phyloP scores from a whole-genome alignment of 2,113 vertebrate genomes.

The Mugil cephalus region DNA sequence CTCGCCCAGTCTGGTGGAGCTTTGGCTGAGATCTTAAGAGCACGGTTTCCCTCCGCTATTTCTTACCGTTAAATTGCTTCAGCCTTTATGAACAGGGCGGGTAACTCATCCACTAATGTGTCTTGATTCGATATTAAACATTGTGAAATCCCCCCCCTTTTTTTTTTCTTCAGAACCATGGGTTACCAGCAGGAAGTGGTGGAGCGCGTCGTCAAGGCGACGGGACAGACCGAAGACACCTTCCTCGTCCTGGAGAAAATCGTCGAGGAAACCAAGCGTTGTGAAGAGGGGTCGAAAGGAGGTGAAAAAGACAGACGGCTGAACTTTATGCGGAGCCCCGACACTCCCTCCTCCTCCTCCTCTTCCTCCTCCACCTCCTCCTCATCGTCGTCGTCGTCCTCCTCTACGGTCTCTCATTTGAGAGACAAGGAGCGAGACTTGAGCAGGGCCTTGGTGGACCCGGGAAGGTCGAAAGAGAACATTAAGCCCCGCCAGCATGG shows the following conservation, averaged over 20 bases:
- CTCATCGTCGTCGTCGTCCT: conserved; percentile 6
- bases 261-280: conserved; percentile 87
- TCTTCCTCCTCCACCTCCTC: conserved; percentile 38
- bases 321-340: conserved; percentile 44
- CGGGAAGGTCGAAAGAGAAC: conserved; percentile 76
- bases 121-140: too few species aligned
- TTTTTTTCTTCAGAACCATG: conserved; percentile 87
- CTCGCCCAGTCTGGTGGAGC: too few species aligned
- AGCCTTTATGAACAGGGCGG: too few species aligned
- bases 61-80: too few species aligned
- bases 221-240: conserved; percentile 91
- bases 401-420: conserved; percentile 36
- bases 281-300: conserved; percentile 50
- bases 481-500: conserved; percentile 71
- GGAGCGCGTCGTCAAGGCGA: conserved; percentile 90
- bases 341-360: conserved; percentile 52
- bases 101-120: too few species aligned
- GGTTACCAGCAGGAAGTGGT: conserved; percentile 94
- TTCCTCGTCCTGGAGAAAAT: conserved; percentile 92
- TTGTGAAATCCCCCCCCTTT: background rate
- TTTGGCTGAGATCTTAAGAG: too few species aligned
- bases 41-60: too few species aligned
- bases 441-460: conserved; percentile 46
- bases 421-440: conserved; percentile 75
- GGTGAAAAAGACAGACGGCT: conserved; percentile 59